Evolutionary conservation across 2,797 vertebrate species (phyloP), one percentile per base, ranked within the genome.

Genomic region (Sebastes vulpes): DNA sequence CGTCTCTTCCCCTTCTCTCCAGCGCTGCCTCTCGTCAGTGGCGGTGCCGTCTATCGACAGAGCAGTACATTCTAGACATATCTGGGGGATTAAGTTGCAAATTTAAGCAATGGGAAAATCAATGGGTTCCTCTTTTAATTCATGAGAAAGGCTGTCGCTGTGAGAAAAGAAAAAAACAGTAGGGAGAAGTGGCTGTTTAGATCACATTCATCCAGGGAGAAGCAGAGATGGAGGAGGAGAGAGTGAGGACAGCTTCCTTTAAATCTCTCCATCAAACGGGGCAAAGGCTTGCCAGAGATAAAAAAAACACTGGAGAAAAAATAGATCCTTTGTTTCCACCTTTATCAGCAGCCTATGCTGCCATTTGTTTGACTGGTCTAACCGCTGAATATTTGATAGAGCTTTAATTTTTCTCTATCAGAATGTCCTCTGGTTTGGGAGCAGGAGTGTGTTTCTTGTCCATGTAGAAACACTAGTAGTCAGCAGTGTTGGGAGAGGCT

Each of bases 61-160:
- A 84, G 86, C 88, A 86, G 82, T 94, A 93, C 88, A 92, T 93
- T 92, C 93, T 93, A 71, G 87, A 91, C 92, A 94, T 93, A 94
- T 94, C 92, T 90, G 79, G 88, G 87, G 92, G 94, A 95, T 95
- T 94, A 94, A 94, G 93, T 95, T 95, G 94, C 95, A 94, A 95
- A 95, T 95, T 94, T 95, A 94, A 95, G 94, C 94, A 94, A 94
- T 92, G 92, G 91, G 88, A 94, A 95, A 95, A 96, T 96, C 94
- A 93, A 96, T 95, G 81, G 75, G 89, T 91, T 94, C 91, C 92
- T 94, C 92, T 92, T 95, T 95, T 94, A 95, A 95, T 95, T 96
- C 93, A 93, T 93, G 94, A 95, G 94, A 95, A 95, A 94, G 93
- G 93, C 92, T 89, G 92, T 90, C 88, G 86, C 87, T 84, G 82